A percentile compares a stretch with the other conserved stretches of the same genome.
phyloP scores from a whole-genome alignment of 2,888 invertebrate genomes.

The Drosophila colorata region DNA sequence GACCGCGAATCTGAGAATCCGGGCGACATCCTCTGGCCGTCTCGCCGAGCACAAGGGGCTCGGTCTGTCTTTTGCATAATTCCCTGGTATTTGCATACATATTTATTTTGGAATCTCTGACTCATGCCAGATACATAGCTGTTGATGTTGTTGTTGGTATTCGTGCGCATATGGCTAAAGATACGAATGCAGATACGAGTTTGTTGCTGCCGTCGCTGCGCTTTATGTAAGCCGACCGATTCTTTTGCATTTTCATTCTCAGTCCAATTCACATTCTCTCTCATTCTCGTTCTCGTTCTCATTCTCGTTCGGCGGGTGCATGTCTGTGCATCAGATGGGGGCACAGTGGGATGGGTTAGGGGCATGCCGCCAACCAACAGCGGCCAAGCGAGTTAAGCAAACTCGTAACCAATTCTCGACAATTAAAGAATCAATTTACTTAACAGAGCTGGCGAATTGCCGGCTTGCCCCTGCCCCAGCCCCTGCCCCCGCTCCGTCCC shows the following conservation, averaged over 20 bases:
- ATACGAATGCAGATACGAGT: constrained; percentile 37
- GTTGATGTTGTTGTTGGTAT: constrained; percentile 18
- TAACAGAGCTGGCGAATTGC: constrained; percentile 77
- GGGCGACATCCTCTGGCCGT: constrained; percentile 4
- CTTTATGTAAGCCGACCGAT: constrained; percentile 50
- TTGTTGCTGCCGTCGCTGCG: constrained; percentile 10
- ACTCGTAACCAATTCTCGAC: constrained; percentile 79
- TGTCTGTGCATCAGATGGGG: constrained; percentile 52
- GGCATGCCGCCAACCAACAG: constrained; percentile 37
- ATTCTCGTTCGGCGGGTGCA: constrained; percentile 25
- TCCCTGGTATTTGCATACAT: constrained; percentile 59
- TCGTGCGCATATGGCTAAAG: constrained; percentile 14
- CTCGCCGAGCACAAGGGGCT: constrained; percentile 7
- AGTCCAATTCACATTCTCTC: not conserved
- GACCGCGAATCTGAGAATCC: constrained; percentile 38
- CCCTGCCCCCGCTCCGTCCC: not conserved
- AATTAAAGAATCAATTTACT: constrained; percentile 80
- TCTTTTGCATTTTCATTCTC: constrained; percentile 31
- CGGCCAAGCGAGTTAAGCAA: constrained; percentile 74
- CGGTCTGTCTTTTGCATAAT: constrained; percentile 61
- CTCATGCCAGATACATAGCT: constrained; percentile 40
- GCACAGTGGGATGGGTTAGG: constrained; percentile 59
- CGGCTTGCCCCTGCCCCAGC: constrained; percentile 15
- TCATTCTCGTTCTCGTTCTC: constrained; percentile 1
- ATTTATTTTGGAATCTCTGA: constrained; percentile 71